Conservation (phyloP, 2,113 vertebrate genomes). For the Oryzias woworae region DNA sequence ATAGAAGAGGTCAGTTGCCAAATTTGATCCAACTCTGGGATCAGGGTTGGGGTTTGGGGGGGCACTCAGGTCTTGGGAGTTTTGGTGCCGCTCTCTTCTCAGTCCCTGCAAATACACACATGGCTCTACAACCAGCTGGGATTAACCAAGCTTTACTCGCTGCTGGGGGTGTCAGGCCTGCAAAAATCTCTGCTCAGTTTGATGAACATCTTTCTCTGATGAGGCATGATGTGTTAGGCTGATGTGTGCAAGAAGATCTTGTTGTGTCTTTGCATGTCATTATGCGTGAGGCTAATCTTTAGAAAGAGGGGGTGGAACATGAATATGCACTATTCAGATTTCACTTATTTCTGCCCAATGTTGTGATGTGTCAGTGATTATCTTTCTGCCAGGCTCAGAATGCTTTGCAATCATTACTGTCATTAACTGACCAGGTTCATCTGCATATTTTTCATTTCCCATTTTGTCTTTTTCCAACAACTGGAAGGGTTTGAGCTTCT, state of each 20-base stretch:
- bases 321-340: constrained; percentile 21
- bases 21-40: constrained; percentile 12
- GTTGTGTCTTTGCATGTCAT: constrained; percentile 24
- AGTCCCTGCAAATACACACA: constrained; percentile 10
- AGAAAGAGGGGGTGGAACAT: neutral
- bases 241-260: constrained; percentile 16
- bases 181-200: constrained; percentile 20
- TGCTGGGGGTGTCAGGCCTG: constrained; percentile 11
- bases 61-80: neutral
- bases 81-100: neutral
- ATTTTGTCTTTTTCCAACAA: constrained; percentile 1
- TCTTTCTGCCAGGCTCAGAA: constrained; percentile 32
- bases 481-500: neutral
- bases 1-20: constrained; percentile 4
- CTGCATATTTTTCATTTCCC: constrained; percentile 39
- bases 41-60: neutral
- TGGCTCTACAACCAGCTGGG: neutral
- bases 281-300: constrained; percentile 3
- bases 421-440: constrained; percentile 56
- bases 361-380: constrained; percentile 49
- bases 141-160: constrained; percentile 28
- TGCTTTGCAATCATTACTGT: constrained; percentile 49
- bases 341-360: constrained; percentile 44
- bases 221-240: constrained; percentile 10
- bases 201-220: constrained; percentile 26